These are phyloP conservation scores for Drosophila monieri DNA, from an alignment of 2,888 invertebrate species.

Conservation along the genomic window DNA sequence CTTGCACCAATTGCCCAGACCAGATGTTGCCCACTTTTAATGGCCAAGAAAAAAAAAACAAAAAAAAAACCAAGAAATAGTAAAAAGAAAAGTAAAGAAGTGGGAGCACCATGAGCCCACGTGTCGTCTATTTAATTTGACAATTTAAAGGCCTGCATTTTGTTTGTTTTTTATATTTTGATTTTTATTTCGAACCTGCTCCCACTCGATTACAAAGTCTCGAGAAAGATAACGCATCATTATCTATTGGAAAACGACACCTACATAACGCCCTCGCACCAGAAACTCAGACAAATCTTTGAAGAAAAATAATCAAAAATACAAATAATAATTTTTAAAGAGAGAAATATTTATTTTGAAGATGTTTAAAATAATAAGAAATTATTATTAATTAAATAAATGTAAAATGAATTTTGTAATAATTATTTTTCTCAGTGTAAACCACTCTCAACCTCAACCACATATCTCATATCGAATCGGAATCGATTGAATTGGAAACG, in stretches of 20 bases:
- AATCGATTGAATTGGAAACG: conserved; percentile 1
- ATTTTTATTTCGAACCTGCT: conserved; percentile 15
- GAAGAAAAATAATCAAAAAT: not conserved
- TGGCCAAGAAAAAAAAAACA: conserved; percentile 11
- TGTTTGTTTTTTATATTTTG: conserved; percentile 24
- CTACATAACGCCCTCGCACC: conserved; percentile 24
- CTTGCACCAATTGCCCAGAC: conserved; percentile 46
- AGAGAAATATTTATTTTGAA: not conserved
- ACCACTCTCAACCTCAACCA: not conserved
- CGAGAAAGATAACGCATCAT: conserved; percentile 13
- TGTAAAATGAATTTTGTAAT: not conserved
- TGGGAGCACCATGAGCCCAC: conserved; percentile 19
- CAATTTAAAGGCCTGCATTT: conserved; percentile 56
- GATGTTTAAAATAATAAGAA: not conserved
- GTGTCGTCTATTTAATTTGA: conserved; percentile 60
- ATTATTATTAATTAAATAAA: not conserved
- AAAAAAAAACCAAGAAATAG: conserved; percentile 34
- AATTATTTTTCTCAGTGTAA: not conserved
- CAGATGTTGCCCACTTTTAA: conserved; percentile 43
- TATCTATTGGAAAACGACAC: conserved; percentile 4
- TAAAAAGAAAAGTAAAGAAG: not conserved
- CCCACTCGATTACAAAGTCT: conserved; percentile 14
- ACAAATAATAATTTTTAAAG: not conserved
- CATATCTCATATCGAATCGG: conserved; percentile 3
- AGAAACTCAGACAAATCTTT: not conserved